Conservation (phyloP, 2,797 vertebrate genomes). For the Alfaro cultratus region DNA sequence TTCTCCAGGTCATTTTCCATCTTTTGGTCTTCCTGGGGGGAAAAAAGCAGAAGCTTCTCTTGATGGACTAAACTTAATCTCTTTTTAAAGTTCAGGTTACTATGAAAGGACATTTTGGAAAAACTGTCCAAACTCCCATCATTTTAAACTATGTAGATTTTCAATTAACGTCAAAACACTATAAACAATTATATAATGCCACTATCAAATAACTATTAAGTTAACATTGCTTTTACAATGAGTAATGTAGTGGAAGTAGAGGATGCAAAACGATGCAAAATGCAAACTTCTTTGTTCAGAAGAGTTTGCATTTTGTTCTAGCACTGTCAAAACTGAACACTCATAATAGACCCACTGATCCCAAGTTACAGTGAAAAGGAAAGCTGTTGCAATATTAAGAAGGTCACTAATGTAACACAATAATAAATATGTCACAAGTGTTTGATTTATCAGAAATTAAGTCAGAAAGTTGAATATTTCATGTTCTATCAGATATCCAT, state of each 20-base stretch:
- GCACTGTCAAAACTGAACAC: background rate
- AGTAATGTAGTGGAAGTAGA: background rate
- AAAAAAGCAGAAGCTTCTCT: background rate
- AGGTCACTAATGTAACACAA: background rate
- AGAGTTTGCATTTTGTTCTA: background rate
- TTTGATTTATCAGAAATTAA: background rate
- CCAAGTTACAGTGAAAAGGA: background rate
- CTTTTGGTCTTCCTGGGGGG: background rate
- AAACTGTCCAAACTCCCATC: background rate
- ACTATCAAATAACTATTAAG: background rate
- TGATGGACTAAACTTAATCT: background rate
- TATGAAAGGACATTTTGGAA: background rate
- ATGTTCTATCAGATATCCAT: conserved; percentile 1
- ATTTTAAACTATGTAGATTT: background rate
- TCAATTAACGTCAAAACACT: background rate
- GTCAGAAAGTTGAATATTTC: background rate
- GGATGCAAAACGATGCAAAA: background rate
- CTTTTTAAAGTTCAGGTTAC: background rate
- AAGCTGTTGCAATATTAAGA: background rate
- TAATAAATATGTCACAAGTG: conserved; percentile 4
- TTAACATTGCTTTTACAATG: background rate
- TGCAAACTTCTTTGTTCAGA: background rate
- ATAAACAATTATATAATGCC: background rate
- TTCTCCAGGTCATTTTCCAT: background rate
- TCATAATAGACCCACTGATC: background rate